phyloP scores from a whole-genome alignment of 1,140 invertebrate species.

The Luehdorfia chinensis region DNA sequence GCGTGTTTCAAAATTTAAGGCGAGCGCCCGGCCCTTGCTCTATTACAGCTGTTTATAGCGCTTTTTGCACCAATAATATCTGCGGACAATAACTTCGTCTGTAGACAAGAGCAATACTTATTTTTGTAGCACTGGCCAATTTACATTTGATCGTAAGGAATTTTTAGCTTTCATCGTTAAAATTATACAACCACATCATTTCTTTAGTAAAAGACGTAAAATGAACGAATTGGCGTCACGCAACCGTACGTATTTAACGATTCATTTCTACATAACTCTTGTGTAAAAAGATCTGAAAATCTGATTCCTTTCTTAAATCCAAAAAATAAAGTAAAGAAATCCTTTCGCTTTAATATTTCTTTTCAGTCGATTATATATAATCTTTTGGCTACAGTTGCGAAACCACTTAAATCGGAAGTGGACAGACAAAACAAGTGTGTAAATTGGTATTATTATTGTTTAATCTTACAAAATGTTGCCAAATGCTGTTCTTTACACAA shows the following conservation, averaged over 20 bases:
- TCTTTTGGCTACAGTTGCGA: neutral
- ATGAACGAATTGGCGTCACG: neutral
- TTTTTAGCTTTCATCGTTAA: constrained; percentile 6
- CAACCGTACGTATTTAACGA: no score
- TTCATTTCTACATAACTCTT: no score
- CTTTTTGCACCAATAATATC: neutral
- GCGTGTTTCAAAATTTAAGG: no score
- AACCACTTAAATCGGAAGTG: neutral
- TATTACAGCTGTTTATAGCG: neutral
- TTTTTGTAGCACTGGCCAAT: constrained; percentile 6
- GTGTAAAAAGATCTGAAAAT: no score
- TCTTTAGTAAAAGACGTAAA: neutral
- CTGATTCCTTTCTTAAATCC: no score
- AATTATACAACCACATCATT: neutral
- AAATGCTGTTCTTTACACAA: neutral
- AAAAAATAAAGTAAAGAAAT: no score
- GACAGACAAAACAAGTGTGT: neutral
- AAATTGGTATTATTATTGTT: constrained; percentile 12
- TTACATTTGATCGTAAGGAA: constrained; percentile 5
- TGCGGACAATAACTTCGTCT: neutral
- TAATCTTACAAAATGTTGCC: constrained; percentile 1
- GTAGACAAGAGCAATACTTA: neutral
- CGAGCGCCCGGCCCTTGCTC: no score
- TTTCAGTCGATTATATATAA: neutral
- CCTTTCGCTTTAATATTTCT: no score